A percentile compares a stretch with the other conserved stretches of the same genome.
Evolutionary conservation across 2,888 invertebrate genomes (phyloP).

Genomic region (Yponomeuta malinellus): DNA sequence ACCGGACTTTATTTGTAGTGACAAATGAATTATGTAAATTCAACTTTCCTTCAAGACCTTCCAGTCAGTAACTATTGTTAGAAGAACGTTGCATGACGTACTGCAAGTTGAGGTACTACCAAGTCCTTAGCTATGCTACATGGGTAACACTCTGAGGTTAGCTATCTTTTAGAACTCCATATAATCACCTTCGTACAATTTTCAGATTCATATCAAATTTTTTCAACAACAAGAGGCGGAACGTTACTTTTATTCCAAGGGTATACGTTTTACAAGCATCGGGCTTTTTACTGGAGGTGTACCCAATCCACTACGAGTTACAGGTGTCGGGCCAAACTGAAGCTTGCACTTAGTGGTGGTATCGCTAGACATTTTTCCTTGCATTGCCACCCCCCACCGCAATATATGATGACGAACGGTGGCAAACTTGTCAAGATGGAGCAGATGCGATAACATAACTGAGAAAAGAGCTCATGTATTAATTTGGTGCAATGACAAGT

Average conservation of each 20-base stretch:
- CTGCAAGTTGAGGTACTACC: too few species aligned
- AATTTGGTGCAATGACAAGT: too few species aligned
- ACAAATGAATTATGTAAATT: too few species aligned
- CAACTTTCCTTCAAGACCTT: too few species aligned
- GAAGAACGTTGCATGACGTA: too few species aligned
- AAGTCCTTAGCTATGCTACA: too few species aligned
- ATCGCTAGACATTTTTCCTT: constrained; percentile 11
- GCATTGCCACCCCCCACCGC: constrained; percentile 25
- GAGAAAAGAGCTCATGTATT: neutral
- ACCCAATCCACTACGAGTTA: constrained; percentile 16
- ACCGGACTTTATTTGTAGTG: too few species aligned
- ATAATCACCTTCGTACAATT: neutral
- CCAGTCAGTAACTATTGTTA: too few species aligned
- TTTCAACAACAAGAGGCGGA: neutral
- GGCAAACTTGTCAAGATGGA: constrained; percentile 21
- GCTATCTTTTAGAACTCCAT: too few species aligned
- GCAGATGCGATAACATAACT: neutral
- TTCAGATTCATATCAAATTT: neutral
- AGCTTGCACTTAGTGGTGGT: neutral
- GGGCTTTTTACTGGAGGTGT: constrained; percentile 22
- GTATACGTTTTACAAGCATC: constrained; percentile 26
- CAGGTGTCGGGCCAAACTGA: neutral
- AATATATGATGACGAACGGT: constrained; percentile 18
- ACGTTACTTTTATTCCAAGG: constrained; percentile 23
- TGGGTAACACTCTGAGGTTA: too few species aligned